Evolutionary conservation across 1,140 invertebrate genomes (phyloP).

Genomic region (Drosophila miranda): DNA sequence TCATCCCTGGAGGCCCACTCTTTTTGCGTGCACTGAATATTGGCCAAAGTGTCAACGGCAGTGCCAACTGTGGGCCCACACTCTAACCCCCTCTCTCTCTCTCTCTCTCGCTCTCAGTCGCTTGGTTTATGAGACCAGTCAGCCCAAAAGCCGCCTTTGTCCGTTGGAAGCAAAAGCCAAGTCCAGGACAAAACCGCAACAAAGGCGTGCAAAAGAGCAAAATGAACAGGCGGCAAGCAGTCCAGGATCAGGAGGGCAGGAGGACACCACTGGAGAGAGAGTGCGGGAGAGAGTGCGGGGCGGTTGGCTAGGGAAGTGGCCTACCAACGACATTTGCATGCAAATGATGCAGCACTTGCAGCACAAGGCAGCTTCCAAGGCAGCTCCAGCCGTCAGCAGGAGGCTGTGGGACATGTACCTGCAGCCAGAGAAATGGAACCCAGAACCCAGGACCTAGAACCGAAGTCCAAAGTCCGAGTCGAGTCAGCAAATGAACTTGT

Average conservation of each 20-base stretch:
- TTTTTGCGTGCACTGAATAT: conserved; percentile 65
- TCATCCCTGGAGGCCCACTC: background rate
- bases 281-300: background rate
- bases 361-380: conserved; percentile 12
- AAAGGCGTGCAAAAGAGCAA: conserved; percentile 71
- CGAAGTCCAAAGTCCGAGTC: too few relatives aligned
- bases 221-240: conserved; percentile 51
- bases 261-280: background rate
- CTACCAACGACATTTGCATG: conserved; percentile 79
- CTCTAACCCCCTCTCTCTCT: too few relatives aligned
- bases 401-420: conserved; percentile 1
- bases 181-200: conserved; percentile 69
- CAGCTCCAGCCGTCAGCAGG: background rate
- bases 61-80: conserved; percentile 57
- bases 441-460: conserved; percentile 10
- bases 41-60: conserved; percentile 76
- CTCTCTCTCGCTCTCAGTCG: background rate
- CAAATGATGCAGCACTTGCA: conserved; percentile 69
- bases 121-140: conserved; percentile 61
- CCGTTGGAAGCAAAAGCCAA: conserved; percentile 48
- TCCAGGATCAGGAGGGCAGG: background rate
- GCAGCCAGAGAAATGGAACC: conserved; percentile 14
- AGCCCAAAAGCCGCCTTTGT: conserved; percentile 20
- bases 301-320: conserved; percentile 31
- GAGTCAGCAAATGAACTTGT: conserved; percentile 64